Conservation (phyloP, 30 jellyfish, hydroid and myxozoan genomes). For the Hydra vulgaris region DNA sequence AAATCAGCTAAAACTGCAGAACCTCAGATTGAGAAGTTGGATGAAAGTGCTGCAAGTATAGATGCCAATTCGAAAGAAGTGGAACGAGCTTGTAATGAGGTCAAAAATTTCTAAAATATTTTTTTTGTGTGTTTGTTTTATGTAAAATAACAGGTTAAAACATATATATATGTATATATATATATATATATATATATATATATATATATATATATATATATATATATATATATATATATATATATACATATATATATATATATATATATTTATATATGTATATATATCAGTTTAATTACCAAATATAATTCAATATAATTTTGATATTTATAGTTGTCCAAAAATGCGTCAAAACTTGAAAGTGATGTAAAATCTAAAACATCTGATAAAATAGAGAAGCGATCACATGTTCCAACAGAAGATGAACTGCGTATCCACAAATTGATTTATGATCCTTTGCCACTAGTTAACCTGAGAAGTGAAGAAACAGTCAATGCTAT, state of each 20-base stretch:
- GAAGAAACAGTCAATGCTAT: constrained; percentile 38
- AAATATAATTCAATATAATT: too few species aligned
- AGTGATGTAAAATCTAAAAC: constrained; percentile 7
- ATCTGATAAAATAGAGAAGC: neutral
- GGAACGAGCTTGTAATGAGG: neutral
- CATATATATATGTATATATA: neutral
- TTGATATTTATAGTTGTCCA: neutral
- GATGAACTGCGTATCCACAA: constrained; percentile 20
- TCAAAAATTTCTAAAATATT: too few species aligned
- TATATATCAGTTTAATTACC: too few species aligned
- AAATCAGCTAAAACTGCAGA: constrained; percentile 29
- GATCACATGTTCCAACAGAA: constrained; percentile 26
- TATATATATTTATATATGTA: neutral
- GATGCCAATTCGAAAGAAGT: neutral
- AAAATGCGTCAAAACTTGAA: constrained; percentile 23
- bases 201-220: too few species aligned
- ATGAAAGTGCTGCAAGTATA: constrained; percentile 1
- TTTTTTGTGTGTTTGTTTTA: neutral
- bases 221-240: too few species aligned
- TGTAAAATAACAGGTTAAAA: constrained; percentile 9
- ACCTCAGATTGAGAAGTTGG: constrained; percentile 47
- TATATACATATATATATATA: too few species aligned
- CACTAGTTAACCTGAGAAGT: constrained; percentile 38
- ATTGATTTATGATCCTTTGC: constrained; percentile 39
- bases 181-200: too few species aligned